Conservation (phyloP, 2,888 invertebrate genomes). For the Napeogenes sylphis region DNA sequence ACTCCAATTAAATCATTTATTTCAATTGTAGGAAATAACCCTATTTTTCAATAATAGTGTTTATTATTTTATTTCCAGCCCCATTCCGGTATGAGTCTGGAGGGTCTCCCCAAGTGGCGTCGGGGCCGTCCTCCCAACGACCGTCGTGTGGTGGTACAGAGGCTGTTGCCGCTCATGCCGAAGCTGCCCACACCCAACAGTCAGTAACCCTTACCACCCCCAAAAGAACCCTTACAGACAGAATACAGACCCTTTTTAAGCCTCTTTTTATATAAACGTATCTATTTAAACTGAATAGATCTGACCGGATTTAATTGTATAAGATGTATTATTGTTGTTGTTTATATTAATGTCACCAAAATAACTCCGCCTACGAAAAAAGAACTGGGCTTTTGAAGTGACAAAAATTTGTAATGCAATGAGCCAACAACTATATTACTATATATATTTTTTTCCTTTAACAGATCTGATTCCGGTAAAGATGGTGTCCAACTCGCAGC, state of each 20-base stretch:
- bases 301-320: background rate
- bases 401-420: background rate
- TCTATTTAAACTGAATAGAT: too few species aligned
- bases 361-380: too few species aligned
- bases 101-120: slow-evolving; percentile 53
- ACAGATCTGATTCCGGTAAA: slow-evolving; percentile 60
- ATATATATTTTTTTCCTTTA: slow-evolving; percentile 7
- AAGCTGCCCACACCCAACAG: slow-evolving; percentile 64
- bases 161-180: slow-evolving; percentile 83
- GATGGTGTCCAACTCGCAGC: slow-evolving; percentile 49
- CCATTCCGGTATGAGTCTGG: slow-evolving; percentile 42
- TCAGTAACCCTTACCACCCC: slow-evolving; percentile 33
- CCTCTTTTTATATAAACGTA: too few species aligned
- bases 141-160: slow-evolving; percentile 84
- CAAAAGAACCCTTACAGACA: background rate
- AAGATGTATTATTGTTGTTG: background rate
- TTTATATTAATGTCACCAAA: too few species aligned
- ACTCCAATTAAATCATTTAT: too few species aligned
- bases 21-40: background rate
- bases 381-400: too few species aligned
- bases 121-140: slow-evolving; percentile 57
- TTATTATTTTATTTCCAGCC: slow-evolving; percentile 27
- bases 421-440: background rate
- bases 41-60: background rate
- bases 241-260: background rate